Evolutionary conservation across 2,888 invertebrate species (phyloP).

Genomic region (Xylophagus ater): DNA sequence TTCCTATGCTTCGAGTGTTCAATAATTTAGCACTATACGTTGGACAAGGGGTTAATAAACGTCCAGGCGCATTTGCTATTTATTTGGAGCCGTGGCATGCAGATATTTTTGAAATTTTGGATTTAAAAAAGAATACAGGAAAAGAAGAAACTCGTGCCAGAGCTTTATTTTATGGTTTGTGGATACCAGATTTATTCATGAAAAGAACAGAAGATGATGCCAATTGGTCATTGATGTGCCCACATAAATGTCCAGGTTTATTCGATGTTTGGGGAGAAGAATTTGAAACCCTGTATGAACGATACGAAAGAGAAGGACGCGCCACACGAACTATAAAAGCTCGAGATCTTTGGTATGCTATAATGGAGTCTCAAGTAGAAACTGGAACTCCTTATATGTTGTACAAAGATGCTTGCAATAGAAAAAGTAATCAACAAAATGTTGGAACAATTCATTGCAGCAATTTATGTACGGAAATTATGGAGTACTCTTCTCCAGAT

Average conservation of each 20-base stretch:
- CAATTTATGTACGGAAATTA: slow-evolving; percentile 90
- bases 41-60: slow-evolving; percentile 89
- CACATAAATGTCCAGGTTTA: slow-evolving; percentile 75
- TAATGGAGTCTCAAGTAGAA: slow-evolving; percentile 83
- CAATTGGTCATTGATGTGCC: slow-evolving; percentile 90
- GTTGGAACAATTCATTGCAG: slow-evolving; percentile 91
- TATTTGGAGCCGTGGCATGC: slow-evolving; percentile 97
- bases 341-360: slow-evolving; percentile 78
- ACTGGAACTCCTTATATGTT: slow-evolving; percentile 93
- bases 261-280: slow-evolving; percentile 83
- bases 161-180: slow-evolving; percentile 86
- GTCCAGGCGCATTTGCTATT: slow-evolving; percentile 89
- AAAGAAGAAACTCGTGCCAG: slow-evolving; percentile 84
- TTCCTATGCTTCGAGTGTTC: slow-evolving; percentile 84
- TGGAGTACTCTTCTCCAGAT: slow-evolving; percentile 76
- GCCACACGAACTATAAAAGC: slow-evolving; percentile 59
- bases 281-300: slow-evolving; percentile 72
- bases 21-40: slow-evolving; percentile 88
- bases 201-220: slow-evolving; percentile 66
- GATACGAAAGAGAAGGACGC: slow-evolving; percentile 63
- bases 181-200: slow-evolving; percentile 97
- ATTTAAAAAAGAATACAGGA: slow-evolving; percentile 82
- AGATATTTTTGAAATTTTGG: slow-evolving; percentile 83
- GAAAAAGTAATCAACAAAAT: slow-evolving; percentile 91
- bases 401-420: slow-evolving; percentile 86